These are phyloP conservation scores for Pharmacophagus antenor DNA, from an alignment of 2,888 invertebrate species.

Conservation along the genomic window DNA sequence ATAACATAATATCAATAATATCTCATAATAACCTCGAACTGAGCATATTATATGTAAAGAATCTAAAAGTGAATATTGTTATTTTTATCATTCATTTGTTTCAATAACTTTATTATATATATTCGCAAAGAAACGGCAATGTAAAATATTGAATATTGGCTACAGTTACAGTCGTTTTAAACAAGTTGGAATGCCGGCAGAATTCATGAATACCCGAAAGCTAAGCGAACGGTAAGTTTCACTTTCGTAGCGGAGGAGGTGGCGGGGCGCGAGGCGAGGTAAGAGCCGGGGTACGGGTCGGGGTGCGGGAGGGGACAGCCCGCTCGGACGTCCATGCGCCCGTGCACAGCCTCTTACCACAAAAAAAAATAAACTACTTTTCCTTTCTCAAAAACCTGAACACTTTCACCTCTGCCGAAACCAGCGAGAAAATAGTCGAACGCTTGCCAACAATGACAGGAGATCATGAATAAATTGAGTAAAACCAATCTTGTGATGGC, in stretches of 20 bases:
- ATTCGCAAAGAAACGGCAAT: too few relatives aligned
- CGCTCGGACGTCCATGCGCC: conserved; percentile 49
- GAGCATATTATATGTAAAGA: too few relatives aligned
- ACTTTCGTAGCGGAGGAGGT: conserved; percentile 55
- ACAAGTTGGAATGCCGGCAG: conserved; percentile 37
- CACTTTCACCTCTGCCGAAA: conserved; percentile 75
- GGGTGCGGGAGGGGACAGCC: conserved; percentile 31
- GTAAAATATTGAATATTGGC: too few relatives aligned
- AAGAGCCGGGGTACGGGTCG: too few relatives aligned
- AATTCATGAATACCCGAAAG: conserved; percentile 39
- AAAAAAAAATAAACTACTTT: conserved; percentile 76
- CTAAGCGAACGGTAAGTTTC: conserved; percentile 53
- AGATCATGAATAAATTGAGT: conserved; percentile 11
- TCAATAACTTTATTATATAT: too few relatives aligned
- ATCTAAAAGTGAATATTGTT: too few relatives aligned
- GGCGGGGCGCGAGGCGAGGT: conserved; percentile 31
- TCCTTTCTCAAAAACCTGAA: conserved; percentile 76
- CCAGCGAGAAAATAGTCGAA: conserved; percentile 54
- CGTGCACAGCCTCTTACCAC: conserved; percentile 64
- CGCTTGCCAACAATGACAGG: conserved; percentile 14
- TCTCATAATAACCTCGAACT: too few relatives aligned
- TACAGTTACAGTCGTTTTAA: too few relatives aligned
- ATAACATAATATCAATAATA: too few relatives aligned
- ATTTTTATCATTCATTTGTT: too few relatives aligned
- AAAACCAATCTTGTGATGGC: conserved; percentile 5